Base-by-base conservation (phyloP, 2,888 invertebrate species). In the Agriopis leucophaearia region DNA sequence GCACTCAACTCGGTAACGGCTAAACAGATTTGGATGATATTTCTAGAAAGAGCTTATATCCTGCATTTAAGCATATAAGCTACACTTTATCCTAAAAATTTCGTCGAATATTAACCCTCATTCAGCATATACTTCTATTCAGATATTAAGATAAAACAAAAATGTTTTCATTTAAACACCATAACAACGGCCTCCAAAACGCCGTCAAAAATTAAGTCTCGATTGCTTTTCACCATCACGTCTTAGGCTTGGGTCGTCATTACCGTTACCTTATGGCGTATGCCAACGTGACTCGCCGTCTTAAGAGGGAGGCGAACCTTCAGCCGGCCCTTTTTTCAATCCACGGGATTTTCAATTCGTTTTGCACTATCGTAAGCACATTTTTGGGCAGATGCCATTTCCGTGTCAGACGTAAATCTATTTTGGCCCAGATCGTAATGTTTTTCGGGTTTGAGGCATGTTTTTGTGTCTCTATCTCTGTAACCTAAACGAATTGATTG, bases 261-360 rank as follows among this genome's bases (percentile, higher is more conserved):
- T 64, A 57, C 63, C 18, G 63, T 42, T 57, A 64, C 57, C 64
- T 64, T 57, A 64, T 57, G 64, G 64, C 50, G 51, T 10, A 35
- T 9, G 36, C 8, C 64, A 15, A 64, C 64, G 64, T 64, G 64
- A 64, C 57, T 38, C 10, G 64, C 27, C 16, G 13, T 9, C 38
- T 38, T 27, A 51, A 57, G 36, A 45, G 36, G 27, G 18, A 2
- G 0, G 10, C n/a, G 12, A 44, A 13, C 54, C 54, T 57, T 57
- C 6, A 36, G 35, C 45, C 15, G 47, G 36, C 58, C 45, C 16
- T 58, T 56, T 57, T 56, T 63, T 63, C 56, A 63, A 56, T 63
- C 36, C 40, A 50, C 3, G 16, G 48, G 48, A 12, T 48, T 47
- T 58, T 58, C 58, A 58, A 57, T 58, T 58, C 36, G 58, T 58